These are phyloP conservation scores for Lophius piscatorius DNA, from an alignment of 2,113 vertebrate species.

Conservation along the genomic window DNA sequence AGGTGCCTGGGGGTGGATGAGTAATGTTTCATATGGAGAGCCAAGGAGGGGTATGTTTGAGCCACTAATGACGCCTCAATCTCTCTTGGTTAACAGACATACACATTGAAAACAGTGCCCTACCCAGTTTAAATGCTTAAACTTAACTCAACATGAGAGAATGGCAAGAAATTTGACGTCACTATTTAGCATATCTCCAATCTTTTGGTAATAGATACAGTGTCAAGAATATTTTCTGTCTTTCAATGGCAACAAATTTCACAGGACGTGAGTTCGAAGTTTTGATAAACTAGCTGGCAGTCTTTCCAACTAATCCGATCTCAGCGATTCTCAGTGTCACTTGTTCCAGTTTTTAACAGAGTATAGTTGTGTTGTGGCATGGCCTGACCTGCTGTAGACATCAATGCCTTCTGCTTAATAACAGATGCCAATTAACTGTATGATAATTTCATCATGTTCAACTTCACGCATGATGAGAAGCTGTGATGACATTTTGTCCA, in stretches of 20 bases:
- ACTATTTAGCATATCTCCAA: not conserved
- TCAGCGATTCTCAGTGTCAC: not conserved
- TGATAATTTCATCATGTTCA: constrained; percentile 41
- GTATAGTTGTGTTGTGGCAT: no score
- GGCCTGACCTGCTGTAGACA: constrained; percentile 20
- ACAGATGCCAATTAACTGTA: constrained; percentile 53
- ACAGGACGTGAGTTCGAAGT: constrained; percentile 1
- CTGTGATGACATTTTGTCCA: no score
- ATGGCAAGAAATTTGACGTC: not conserved
- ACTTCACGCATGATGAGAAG: constrained; percentile 8
- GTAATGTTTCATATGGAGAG: constrained; percentile 56
- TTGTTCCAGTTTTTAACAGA: constrained; percentile 1
- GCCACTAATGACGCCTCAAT: constrained; percentile 38
- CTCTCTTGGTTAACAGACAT: not conserved
- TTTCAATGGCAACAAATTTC: constrained; percentile 2
- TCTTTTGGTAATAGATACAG: not conserved
- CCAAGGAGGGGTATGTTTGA: constrained; percentile 22
- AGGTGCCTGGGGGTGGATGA: constrained; percentile 69
- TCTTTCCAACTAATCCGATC: not conserved
- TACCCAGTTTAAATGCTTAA: not conserved
- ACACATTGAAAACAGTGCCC: constrained; percentile 7
- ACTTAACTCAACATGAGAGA: no score
- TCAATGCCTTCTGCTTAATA: constrained; percentile 45
- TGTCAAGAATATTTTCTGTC: not conserved
- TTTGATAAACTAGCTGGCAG: not conserved